Conservation (phyloP, 2,797 vertebrate species). For the Myotis pilosus region DNA sequence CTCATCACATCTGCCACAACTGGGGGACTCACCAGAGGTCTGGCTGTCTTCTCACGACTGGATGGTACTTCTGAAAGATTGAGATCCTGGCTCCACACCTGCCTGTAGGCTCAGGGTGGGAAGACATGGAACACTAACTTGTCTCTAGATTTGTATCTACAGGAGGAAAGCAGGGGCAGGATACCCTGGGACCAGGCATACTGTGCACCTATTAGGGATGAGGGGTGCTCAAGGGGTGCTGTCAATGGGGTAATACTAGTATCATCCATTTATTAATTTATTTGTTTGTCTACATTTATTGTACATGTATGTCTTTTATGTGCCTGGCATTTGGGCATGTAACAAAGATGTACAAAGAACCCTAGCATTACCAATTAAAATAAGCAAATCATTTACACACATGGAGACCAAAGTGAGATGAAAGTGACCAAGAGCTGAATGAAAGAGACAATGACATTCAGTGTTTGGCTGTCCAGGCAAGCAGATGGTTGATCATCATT, state of each 20-base stretch:
- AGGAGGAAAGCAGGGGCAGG: background rate
- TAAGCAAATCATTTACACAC: background rate
- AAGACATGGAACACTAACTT: background rate
- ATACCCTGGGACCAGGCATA: background rate
- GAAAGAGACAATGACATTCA: background rate
- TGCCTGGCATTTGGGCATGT: background rate
- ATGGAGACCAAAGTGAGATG: background rate
- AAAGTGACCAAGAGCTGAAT: background rate
- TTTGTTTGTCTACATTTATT: background rate
- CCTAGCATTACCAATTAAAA: background rate
- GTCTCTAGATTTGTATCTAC: background rate
- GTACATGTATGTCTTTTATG: background rate
- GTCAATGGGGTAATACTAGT: background rate
- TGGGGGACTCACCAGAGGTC: background rate
- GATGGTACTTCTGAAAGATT: background rate
- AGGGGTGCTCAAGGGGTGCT: background rate
- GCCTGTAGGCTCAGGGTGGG: background rate
- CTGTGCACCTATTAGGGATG: no score
- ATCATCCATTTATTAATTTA: background rate
- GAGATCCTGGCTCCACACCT: background rate
- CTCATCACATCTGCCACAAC: background rate
- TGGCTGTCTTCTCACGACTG: background rate
- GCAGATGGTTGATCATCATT: background rate
- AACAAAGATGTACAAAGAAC: background rate
- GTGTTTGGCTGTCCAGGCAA: background rate